Evolutionary conservation across 2,113 vertebrate species (phyloP).

Genomic region (Hymenochirus boettgeri): DNA sequence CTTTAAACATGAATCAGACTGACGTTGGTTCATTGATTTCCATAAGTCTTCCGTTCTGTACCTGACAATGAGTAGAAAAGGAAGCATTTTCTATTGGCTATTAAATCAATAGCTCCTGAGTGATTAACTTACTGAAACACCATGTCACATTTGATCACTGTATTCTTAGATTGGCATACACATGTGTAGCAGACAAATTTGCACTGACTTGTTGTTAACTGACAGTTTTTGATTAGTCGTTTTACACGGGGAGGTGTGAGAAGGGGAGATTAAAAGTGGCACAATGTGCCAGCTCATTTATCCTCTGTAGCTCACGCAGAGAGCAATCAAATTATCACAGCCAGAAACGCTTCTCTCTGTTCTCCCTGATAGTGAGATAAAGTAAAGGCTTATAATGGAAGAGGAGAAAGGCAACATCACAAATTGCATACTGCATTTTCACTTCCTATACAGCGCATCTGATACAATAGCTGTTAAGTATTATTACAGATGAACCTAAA

Average conservation of each 20-base stretch:
- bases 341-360: slow-evolving; percentile 37
- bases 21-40: slow-evolving; percentile 40
- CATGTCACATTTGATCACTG: slow-evolving; percentile 42
- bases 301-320: slow-evolving; percentile 38
- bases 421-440: slow-evolving; percentile 23
- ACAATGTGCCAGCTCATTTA: slow-evolving; percentile 43
- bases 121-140: slow-evolving; percentile 42
- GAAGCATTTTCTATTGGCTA: slow-evolving; percentile 40
- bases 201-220: slow-evolving; percentile 39
- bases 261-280: slow-evolving; percentile 40
- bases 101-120: slow-evolving; percentile 39
- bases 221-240: slow-evolving; percentile 39
- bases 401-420: slow-evolving; percentile 27
- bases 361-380: slow-evolving; percentile 39
- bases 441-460: neutral
- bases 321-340: slow-evolving; percentile 43
- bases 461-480: neutral
- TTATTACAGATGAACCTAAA: slow-evolving; percentile 10
- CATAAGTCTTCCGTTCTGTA: slow-evolving; percentile 36
- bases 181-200: slow-evolving; percentile 38
- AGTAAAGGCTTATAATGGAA: slow-evolving; percentile 27
- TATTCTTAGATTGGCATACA: slow-evolving; percentile 38
- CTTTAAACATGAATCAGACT: slow-evolving; percentile 39
- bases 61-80: slow-evolving; percentile 38
- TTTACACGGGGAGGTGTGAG: slow-evolving; percentile 37